Conservation (phyloP, 2,888 invertebrate species). For the Ypsolopha sequella region DNA sequence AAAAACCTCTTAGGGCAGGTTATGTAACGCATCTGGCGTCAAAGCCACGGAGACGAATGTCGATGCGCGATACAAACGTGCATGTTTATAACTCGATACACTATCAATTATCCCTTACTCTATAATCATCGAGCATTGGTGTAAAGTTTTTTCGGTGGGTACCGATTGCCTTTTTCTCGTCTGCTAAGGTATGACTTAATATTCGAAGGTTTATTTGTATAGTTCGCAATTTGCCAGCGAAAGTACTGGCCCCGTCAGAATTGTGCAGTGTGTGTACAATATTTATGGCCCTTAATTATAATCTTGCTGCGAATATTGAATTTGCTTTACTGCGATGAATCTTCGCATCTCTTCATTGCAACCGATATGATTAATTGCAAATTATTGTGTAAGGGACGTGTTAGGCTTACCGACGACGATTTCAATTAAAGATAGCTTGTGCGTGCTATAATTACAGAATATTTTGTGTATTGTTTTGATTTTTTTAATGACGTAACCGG, state of each 20-base stretch:
- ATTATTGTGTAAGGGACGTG: neutral
- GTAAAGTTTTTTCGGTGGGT: neutral
- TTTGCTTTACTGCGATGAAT: conserved; percentile 19
- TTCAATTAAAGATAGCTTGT: neutral
- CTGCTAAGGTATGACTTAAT: neutral
- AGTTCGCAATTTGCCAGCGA: conserved; percentile 23
- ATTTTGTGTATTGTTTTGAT: neutral
- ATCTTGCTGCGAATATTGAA: conserved; percentile 27
- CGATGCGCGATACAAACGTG: neutral
- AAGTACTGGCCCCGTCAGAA: conserved; percentile 18
- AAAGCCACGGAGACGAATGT: neutral
- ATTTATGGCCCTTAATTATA: conserved; percentile 47
- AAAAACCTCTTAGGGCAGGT: neutral
- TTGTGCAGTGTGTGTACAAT: conserved; percentile 29
- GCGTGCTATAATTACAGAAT: neutral
- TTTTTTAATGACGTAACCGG: neutral
- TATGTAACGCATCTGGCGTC: neutral
- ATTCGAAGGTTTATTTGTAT: conserved; percentile 19
- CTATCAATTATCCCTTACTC: neutral
- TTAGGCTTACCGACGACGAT: conserved; percentile 18
- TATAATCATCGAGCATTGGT: conserved; percentile 2
- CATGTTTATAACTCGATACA: neutral
- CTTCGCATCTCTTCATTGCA: neutral
- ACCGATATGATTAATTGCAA: neutral
- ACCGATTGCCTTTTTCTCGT: conserved; percentile 1